Conservation (phyloP, 1,140 invertebrate genomes). For the Lepidurus couesii region DNA sequence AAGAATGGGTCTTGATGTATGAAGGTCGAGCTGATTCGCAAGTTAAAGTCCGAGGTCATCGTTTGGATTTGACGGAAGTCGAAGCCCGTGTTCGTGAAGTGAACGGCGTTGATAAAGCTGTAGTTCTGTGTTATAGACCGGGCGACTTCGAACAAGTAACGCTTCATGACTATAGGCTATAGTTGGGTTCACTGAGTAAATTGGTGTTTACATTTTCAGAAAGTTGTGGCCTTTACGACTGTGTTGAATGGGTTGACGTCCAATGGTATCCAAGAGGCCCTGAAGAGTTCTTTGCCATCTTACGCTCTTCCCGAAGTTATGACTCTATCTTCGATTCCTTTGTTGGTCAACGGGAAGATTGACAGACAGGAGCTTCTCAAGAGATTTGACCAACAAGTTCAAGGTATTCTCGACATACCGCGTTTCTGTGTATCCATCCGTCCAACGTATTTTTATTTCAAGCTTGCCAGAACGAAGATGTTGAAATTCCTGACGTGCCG, state of each 20-base stretch:
- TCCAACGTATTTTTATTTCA: not conserved
- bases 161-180: too few species aligned
- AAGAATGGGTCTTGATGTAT: constrained; percentile 49
- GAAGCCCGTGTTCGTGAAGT: constrained; percentile 59
- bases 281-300: not conserved
- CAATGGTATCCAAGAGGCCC: not conserved
- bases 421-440: not conserved
- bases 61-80: constrained; percentile 76
- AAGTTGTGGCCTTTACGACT: constrained; percentile 2
- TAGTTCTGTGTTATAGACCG: constrained; percentile 71
- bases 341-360: constrained; percentile 77
- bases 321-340: constrained; percentile 51
- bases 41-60: constrained; percentile 76
- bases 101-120: constrained; percentile 55
- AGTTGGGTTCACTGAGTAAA: not conserved
- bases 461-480: constrained; percentile 13
- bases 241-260: not conserved
- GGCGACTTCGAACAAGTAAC: constrained; percentile 58
- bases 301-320: not conserved
- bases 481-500: not conserved
- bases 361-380: constrained; percentile 69
- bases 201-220: not conserved
- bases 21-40: constrained; percentile 80
- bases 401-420: not conserved
- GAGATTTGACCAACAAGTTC: constrained; percentile 52